Evolutionary conservation across 2,797 vertebrate species (phyloP).

Genomic region (Chelon labrosus): DNA sequence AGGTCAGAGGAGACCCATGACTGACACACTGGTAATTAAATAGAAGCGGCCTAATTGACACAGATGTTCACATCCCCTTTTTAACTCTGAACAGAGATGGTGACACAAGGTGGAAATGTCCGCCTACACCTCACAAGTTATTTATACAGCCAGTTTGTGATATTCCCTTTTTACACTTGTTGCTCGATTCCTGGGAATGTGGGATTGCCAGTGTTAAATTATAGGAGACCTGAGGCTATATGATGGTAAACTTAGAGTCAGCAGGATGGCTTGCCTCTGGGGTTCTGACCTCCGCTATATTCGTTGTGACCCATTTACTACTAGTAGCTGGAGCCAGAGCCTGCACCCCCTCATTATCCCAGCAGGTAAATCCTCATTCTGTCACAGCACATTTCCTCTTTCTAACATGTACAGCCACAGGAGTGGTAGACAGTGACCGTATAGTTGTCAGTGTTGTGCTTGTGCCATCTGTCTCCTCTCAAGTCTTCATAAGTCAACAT

Average conservation of each 20-base stretch:
- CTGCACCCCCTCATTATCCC: constrained; percentile 28
- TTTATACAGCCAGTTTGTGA: constrained; percentile 21
- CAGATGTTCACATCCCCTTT: constrained; percentile 33
- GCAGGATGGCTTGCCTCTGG: constrained; percentile 36
- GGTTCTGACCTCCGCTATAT: constrained; percentile 42
- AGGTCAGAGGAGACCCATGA: constrained; percentile 52
- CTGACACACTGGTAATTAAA: constrained; percentile 72
- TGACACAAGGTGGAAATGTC: constrained; percentile 42
- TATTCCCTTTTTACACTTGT: constrained; percentile 1
- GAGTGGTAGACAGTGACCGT: constrained; percentile 45
- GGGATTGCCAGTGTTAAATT: background rate
- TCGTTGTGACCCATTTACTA: constrained; percentile 52
- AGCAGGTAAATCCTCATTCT: constrained; percentile 71
- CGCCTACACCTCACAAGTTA: constrained; percentile 20
- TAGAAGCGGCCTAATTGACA: constrained; percentile 64
- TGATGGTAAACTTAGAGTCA: constrained; percentile 37
- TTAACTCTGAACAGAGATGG: constrained; percentile 14
- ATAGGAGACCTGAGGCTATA: constrained; percentile 20
- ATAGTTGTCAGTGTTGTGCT: constrained; percentile 31
- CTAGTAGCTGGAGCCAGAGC: constrained; percentile 23
- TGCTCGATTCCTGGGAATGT: no score
- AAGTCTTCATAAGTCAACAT: background rate
- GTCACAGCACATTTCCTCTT: constrained; percentile 47
- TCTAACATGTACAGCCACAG: constrained; percentile 31
- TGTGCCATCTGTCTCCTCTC: background rate